Evolutionary conservation across 2,113 vertebrate species (phyloP).

Genomic region (Aramus guarauna): DNA sequence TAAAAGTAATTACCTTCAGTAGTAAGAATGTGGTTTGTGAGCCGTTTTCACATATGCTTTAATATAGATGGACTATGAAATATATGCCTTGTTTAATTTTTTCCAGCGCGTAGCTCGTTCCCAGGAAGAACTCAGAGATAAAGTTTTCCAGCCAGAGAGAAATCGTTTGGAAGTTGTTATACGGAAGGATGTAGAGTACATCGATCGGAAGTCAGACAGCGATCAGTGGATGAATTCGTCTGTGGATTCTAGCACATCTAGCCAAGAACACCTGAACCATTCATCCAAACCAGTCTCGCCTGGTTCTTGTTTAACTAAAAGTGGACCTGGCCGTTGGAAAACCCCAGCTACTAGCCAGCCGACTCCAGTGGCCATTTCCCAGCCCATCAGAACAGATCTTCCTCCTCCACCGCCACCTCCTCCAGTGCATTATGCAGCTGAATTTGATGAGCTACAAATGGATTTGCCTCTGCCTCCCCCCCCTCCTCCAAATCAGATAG

Average conservation of each 20-base stretch:
- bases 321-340: slow-evolving; percentile 95
- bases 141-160: slow-evolving; percentile 74
- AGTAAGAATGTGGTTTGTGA: neutral
- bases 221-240: slow-evolving; percentile 91
- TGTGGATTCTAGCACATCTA: slow-evolving; percentile 90
- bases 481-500: slow-evolving; percentile 72
- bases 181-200: slow-evolving; percentile 73
- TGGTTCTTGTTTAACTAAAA: slow-evolving; percentile 86
- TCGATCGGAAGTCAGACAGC: slow-evolving; percentile 70
- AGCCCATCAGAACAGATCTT: slow-evolving; percentile 86
- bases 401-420: slow-evolving; percentile 91
- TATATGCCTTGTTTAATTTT: neutral
- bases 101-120: slow-evolving; percentile 84
- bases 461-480: slow-evolving; percentile 79
- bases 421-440: slow-evolving; percentile 77
- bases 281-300: slow-evolving; percentile 81
- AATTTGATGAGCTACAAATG: slow-evolving; percentile 69
- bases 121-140: slow-evolving; percentile 86
- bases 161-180: slow-evolving; percentile 80
- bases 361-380: slow-evolving; percentile 66
- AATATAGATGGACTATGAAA: neutral
- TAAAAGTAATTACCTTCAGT: neutral
- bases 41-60: neutral
- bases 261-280: slow-evolving; percentile 94
- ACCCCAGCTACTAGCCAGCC: slow-evolving; percentile 81